Evolutionary conservation across 2,888 invertebrate genomes (phyloP).

Genomic region (Drosophila eohydei): DNA sequence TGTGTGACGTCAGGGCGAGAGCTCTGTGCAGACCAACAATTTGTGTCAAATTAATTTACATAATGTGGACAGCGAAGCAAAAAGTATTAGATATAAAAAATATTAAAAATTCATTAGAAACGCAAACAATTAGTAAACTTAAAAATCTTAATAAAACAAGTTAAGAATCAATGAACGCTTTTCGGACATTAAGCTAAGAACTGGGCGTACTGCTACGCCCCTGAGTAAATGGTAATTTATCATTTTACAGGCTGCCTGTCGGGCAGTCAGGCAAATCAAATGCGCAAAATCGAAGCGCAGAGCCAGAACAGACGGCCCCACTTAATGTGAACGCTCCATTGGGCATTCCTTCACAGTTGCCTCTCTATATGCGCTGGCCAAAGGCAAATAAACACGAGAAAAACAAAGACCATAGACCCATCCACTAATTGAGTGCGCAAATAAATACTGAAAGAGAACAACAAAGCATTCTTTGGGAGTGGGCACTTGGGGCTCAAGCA

Average conservation of each 20-base stretch:
- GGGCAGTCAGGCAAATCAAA: slow-evolving; percentile 52
- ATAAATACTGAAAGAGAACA: slow-evolving; percentile 51
- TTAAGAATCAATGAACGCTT: slow-evolving; percentile 62
- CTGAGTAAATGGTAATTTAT: slow-evolving; percentile 54
- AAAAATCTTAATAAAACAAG: slow-evolving; percentile 27
- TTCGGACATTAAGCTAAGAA: slow-evolving; percentile 44
- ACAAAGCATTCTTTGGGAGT: slow-evolving; percentile 29
- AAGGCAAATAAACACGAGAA: slow-evolving; percentile 66
- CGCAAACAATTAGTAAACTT: slow-evolving; percentile 61
- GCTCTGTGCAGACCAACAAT: slow-evolving; percentile 34
- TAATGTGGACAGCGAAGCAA: slow-evolving; percentile 24
- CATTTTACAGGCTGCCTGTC: slow-evolving; percentile 38
- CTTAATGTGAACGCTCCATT: slow-evolving; percentile 26
- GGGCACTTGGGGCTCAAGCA: slow-evolving; percentile 52
- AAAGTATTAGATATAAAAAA: slow-evolving; percentile 21
- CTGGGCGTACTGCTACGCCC: slow-evolving; percentile 34
- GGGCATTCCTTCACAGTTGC: slow-evolving; percentile 5
- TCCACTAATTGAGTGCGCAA: slow-evolving; percentile 77
- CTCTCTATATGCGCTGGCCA: slow-evolving; percentile 19
- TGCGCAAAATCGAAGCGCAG: slow-evolving; percentile 49
- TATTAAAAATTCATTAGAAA: slow-evolving; percentile 70
- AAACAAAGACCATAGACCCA: slow-evolving; percentile 51
- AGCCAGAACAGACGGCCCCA: slow-evolving; percentile 68
- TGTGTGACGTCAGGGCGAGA: slow-evolving; percentile 39
- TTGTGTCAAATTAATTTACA: slow-evolving; percentile 72